phyloP scores from a whole-genome alignment of 1,140 invertebrate genomes.

The Trypoxylus dichotomus region DNA sequence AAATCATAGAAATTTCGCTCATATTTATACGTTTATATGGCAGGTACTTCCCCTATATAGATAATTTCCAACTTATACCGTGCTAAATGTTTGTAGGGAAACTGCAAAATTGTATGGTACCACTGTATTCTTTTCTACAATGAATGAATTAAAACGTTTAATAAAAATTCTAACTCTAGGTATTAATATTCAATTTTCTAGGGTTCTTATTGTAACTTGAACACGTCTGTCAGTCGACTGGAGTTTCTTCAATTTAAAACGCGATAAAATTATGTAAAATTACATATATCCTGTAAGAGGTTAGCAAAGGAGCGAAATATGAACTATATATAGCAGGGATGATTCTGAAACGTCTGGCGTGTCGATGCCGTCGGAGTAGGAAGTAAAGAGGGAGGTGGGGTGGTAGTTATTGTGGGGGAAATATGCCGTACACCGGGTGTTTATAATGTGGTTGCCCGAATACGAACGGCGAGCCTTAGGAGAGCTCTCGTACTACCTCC shows the following conservation, averaged over 20 bases:
- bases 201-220: too few species aligned
- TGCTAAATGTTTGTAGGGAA: too few species aligned
- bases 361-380: not conserved
- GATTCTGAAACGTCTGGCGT: not conserved
- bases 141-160: too few species aligned
- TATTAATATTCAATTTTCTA: too few species aligned
- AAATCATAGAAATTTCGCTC: too few species aligned
- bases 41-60: too few species aligned
- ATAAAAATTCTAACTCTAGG: too few species aligned
- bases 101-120: too few species aligned
- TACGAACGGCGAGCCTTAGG: slow-evolving; percentile 36
- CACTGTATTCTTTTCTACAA: not conserved
- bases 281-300: slow-evolving; percentile 5
- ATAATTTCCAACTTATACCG: too few species aligned
- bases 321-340: not conserved
- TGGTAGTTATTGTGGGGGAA: slow-evolving; percentile 33
- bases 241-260: slow-evolving; percentile 18
- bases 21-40: too few species aligned
- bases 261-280: slow-evolving; percentile 31
- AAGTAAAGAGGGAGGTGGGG: not conserved
- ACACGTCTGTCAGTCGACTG: not conserved
- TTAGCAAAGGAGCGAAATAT: not conserved
- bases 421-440: slow-evolving; percentile 43
- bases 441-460: slow-evolving; percentile 46
- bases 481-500: slow-evolving; percentile 33